Evolutionary conservation across 1,140 invertebrate species (phyloP), one percentile per base, ranked within the genome.

Genomic region (Carcinoscorpius rotundicauda): DNA sequence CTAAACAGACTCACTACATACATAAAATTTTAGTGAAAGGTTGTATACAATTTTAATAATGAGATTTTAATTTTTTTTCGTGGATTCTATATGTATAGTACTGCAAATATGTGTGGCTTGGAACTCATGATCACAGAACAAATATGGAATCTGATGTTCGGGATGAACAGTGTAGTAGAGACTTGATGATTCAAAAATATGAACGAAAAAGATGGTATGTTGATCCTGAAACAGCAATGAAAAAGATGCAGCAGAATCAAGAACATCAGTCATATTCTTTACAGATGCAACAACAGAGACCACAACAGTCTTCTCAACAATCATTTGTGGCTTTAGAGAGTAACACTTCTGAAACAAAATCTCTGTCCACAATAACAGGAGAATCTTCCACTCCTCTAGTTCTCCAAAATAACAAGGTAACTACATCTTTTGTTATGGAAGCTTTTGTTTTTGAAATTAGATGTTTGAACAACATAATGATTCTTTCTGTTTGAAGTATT

Each of bases 171-270:
- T 85, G 87, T 71, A 85, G 93, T 68, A 87, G 87, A 78, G 91
- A 95, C 76, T 86, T 93, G 71, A 92, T 97, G 89, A 84, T 87
- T 51, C 86, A 91, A 70, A 96, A 95, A 78, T 97, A 97, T 76
- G 93, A 97, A 78, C 84, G 87, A 72, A 94, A 94, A 75, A 83
- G 79, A 70, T 87, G 84, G 74, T 87, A 86, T 72, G 73, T 87
- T 62, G 85, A 87, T 72, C 85, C 84, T 69, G 81, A 80, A 49
- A 69, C 79, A 74, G 71, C 75, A 75, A 71, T 74, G 3, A 77
- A 72, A 58, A 69, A 66, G 51, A 62, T 69, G 65, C 68, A 69
- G 50, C 49, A 11, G 29, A 60, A 65, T 65, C 52, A 57, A 11
- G 4, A n/a, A 29, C 29, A 29, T 29, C 29, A 29, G 29, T 29